Evolutionary conservation across 2,113 vertebrate genomes (phyloP), one percentile per base, ranked within the genome.

Genomic region (Entomyzon cyanotis): DNA sequence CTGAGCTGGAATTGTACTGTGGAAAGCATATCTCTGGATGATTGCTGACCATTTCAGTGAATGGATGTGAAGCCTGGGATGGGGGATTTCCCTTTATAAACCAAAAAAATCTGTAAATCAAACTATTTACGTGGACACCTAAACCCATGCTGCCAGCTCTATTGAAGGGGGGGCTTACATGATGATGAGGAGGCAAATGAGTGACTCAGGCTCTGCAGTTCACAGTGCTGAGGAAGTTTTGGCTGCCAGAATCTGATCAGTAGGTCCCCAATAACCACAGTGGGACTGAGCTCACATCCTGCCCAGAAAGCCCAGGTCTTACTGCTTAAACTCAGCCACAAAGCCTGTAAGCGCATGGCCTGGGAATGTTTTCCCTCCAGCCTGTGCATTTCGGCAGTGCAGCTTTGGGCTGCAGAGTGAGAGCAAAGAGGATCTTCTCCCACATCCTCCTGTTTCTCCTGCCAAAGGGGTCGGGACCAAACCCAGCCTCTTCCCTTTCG

Each of bases 321-420:
- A 1, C n/a, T 18, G 50, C 37, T 2, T 5, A 4, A 62, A 24
- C 18, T 17, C 37, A 50, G 19, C 41, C 63, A 11, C 84, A 23
- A 46, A 68, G 1, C 59, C 68, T 18, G 19, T 1, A 0, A 27
- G 5, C 0, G 1, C 2, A 0, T 0, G 15, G 63, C 58, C 73
- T n/a, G 81, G 35, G 44, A 19, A 12, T 0, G 4, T 14, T 60
- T 59, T n/a, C 10, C 31, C 20, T 64, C 5, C 41, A 13, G 2
- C 0, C 2, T 0, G 7, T 1, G 28, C 1, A 0, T 58, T 44
- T 28, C 0, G 1, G 31, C 44, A 0, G 2, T 0, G 30, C 41
- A 5, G 53, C 35, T 68, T 33, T 3, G 37, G 69, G 73, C 3
- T 7, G 39, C 31, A 2, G 62, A 42, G 47, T 0, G 0, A 62